phyloP scores from a whole-genome alignment of 2,888 invertebrate species.

The Eupithecia subumbrata region DNA sequence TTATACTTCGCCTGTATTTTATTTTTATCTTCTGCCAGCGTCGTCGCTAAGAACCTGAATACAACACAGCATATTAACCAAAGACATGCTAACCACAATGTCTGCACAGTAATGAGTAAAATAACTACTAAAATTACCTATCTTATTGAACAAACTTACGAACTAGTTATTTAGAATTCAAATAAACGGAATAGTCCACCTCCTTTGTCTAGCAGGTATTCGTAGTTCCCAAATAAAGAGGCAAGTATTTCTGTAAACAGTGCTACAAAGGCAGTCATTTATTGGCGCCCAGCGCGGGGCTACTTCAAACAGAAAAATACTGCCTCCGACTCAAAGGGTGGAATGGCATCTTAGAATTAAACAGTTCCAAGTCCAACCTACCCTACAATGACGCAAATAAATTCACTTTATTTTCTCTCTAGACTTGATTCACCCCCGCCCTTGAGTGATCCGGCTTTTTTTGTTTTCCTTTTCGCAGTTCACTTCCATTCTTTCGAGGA shows the following conservation, averaged over 20 bases:
- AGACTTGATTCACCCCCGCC: conserved; percentile 73
- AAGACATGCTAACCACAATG: too few species aligned
- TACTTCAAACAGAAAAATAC: conserved; percentile 38
- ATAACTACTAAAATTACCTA: not conserved
- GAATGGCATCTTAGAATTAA: conserved; percentile 57
- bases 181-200: not conserved
- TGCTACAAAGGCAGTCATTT: conserved; percentile 25
- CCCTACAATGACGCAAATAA: conserved; percentile 63
- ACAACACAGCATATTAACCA: not conserved
- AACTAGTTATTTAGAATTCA: not conserved
- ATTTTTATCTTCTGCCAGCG: not conserved
- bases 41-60: not conserved
- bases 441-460: conserved; percentile 68
- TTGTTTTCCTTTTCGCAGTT: conserved; percentile 61
- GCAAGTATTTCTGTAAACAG: conserved; percentile 16
- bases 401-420: conserved; percentile 58
- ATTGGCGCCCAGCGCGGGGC: conserved; percentile 52
- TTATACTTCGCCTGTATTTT: not conserved
- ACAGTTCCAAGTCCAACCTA: conserved; percentile 50
- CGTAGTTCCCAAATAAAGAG: conserved; percentile 16
- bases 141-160: not conserved
- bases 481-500: conserved; percentile 58
- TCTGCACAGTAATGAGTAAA: not conserved
- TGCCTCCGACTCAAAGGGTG: conserved; percentile 33
- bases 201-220: conserved; percentile 6